Evolutionary conservation across 2,113 vertebrate genomes (phyloP).

Genomic region (Acinonyx jubatus): DNA sequence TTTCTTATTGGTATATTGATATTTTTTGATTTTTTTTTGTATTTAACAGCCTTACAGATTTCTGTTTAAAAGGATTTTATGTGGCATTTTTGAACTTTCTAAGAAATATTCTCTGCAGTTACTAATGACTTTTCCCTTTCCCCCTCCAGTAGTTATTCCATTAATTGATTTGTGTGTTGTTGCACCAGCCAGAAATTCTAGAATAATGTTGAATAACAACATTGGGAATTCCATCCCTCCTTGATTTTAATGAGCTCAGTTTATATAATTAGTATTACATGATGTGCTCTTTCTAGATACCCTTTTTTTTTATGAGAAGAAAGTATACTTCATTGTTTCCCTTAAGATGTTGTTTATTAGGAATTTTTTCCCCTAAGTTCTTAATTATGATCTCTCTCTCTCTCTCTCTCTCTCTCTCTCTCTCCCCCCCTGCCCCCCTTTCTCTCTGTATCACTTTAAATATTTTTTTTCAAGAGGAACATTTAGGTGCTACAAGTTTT

Average conservation of each 20-base stretch:
- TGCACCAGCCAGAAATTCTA: not conserved
- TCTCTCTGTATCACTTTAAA: not conserved
- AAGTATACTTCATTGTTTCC: not conserved
- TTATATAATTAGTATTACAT: conserved; percentile 9
- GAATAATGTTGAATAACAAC: not conserved
- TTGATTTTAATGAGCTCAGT: conserved; percentile 6
- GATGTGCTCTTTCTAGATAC: not conserved
- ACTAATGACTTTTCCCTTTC: not conserved
- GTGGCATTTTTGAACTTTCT: conserved; percentile 9
- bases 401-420: not conserved
- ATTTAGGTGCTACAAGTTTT: conserved; percentile 6
- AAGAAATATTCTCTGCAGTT: conserved; percentile 13
- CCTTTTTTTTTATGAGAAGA: not conserved
- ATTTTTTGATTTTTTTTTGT: not conserved
- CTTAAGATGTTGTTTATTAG: not conserved
- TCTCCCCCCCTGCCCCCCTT: not conserved
- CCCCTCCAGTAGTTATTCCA: not conserved
- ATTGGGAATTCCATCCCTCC: not conserved
- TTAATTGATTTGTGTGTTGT: conserved; percentile 39
- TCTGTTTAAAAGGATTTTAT: conserved; percentile 1
- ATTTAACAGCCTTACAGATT: conserved; percentile 15
- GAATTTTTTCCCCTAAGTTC: not conserved
- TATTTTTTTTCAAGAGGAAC: not conserved
- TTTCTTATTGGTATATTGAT: conserved; percentile 15
- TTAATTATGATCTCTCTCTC: conserved; percentile 20